Evolutionary conservation across 2,888 invertebrate genomes (phyloP), one percentile per base, ranked within the genome.

Genomic region (Mimachlamys varia): DNA sequence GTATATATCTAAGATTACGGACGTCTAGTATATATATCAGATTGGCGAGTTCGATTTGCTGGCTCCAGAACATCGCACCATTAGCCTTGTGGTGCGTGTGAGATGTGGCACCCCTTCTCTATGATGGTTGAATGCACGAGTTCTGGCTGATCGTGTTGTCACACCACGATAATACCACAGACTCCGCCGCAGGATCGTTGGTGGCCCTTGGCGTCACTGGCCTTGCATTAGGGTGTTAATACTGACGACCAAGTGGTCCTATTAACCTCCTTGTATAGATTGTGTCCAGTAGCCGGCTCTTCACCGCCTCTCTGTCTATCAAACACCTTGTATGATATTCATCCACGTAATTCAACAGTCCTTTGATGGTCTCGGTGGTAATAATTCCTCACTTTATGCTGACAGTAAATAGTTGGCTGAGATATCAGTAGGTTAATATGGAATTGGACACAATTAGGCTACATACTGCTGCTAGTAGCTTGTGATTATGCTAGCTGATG

Each of bases 151-250:
- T 27, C 76, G 76, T 76, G 33, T 76, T 76, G 76, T 76, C 76
- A 76, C 76, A 76, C 76, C 33, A 76, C 27, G 27, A 33, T 76
- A 33, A 76, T 76, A 33, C 76, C 76, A 44, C 44, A 76, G 76
- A 76, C 76, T 76, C 76, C 33, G 27, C 5, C 33, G 76, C 33
- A 76, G 33, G 76, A 76, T 13, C 27, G 33, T 76, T 12, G 76
- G 76, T 33, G 33, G 76, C 76, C 13, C 76, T 76, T 33, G 76
- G 76, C 76, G 76, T 76, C 76, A 27, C 13, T 12, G 76, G 76
- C 76, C 76, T 33, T 76, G 76, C 33, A 76, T 76, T 76, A 76
- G 33, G 76, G 76, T 76, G 76, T 76, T 76, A 76, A 76, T 15
- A 27, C 22, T 76, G 76, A 76, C 76, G 27, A 33, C 27, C 76